A percentile compares a stretch with the other conserved stretches of the same genome.
Evolutionary conservation across 2,113 vertebrate genomes (phyloP).

Genomic region (Arvicanthis niloticus): DNA sequence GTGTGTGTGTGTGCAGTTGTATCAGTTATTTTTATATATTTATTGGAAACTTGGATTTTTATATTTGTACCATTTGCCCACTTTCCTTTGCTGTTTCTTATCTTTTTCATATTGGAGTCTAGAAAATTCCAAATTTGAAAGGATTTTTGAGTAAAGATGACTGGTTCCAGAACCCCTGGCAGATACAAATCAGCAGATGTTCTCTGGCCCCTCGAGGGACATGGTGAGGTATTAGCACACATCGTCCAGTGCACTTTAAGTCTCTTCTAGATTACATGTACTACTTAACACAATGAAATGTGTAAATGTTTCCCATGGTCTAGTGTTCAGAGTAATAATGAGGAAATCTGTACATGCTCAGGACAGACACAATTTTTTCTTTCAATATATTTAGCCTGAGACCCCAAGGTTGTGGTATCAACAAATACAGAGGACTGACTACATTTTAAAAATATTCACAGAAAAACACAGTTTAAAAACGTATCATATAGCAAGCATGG

Average conservation of each 20-base stretch:
- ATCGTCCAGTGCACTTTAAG: background rate
- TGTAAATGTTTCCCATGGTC: no score
- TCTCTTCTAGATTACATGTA: background rate
- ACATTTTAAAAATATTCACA: background rate
- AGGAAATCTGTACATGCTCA: background rate
- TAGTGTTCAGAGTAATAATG: background rate
- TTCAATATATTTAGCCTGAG: background rate
- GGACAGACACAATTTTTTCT: background rate
- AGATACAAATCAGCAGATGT: background rate
- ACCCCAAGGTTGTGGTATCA: background rate
- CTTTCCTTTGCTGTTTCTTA: background rate
- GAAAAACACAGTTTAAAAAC: background rate
- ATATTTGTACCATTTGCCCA: background rate
- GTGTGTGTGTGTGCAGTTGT: background rate
- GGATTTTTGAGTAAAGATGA: background rate
- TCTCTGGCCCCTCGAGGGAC: background rate
- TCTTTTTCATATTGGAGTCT: background rate
- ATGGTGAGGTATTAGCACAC: background rate
- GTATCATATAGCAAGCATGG: background rate
- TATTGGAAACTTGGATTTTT: background rate
- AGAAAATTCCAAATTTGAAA: conserved; percentile 1
- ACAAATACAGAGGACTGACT: background rate
- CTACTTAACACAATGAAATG: background rate
- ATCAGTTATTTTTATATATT: background rate
- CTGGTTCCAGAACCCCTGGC: background rate